phyloP scores from a whole-genome alignment of 2,888 invertebrate genomes.

The Podabrus alpinus region DNA sequence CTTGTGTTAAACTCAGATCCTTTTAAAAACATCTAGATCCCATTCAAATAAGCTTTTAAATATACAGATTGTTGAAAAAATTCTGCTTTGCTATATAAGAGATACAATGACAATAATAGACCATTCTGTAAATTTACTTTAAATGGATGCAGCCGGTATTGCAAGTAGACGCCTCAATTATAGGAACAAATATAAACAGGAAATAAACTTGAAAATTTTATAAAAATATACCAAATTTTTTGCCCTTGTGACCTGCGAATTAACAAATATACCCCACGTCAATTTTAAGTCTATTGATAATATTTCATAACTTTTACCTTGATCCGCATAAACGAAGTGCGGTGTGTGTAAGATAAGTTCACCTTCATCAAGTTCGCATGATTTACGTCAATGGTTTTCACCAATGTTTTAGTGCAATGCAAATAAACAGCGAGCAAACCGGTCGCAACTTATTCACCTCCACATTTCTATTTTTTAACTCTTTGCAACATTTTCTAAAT shows the following conservation, averaged over 20 bases:
- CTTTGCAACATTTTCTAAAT: too few species aligned
- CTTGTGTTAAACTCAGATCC: too few species aligned
- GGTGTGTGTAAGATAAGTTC: background rate
- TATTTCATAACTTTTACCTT: background rate
- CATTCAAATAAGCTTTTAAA: too few species aligned
- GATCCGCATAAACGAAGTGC: background rate
- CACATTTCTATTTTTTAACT: background rate
- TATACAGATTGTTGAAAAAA: too few species aligned
- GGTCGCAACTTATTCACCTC: background rate
- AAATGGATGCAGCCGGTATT: too few species aligned
- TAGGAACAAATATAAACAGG: background rate
- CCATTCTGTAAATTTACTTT: too few species aligned
- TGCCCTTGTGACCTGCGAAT: background rate
- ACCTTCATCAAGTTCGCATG: background rate
- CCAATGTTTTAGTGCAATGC: too few species aligned
- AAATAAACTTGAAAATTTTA: background rate
- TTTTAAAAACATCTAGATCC: too few species aligned
- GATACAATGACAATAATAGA: too few species aligned
- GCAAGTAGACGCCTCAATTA: too few species aligned
- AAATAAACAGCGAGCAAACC: background rate
- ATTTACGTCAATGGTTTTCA: background rate
- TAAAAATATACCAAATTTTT: background rate
- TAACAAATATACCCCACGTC: background rate
- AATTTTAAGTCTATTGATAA: background rate
- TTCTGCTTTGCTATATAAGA: too few species aligned